Conservation (phyloP, 2,113 vertebrate species). For the Colossoma macropomum region DNA sequence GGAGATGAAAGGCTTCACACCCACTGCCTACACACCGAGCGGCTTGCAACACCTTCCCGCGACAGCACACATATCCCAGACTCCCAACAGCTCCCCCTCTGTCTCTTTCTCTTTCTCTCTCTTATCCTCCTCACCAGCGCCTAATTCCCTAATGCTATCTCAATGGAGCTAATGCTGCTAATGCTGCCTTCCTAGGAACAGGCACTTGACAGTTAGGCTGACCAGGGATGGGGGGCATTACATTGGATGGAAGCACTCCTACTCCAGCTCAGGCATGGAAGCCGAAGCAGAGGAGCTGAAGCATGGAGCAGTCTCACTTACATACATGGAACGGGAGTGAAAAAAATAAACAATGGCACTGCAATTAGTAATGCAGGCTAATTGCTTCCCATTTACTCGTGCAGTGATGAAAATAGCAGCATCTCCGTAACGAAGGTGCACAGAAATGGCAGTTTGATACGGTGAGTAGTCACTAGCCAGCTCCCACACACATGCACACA, state of each 20-base stretch:
- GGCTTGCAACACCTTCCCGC: conserved; percentile 77
- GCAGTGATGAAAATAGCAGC: conserved; percentile 80
- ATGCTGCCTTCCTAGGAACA: conserved; percentile 38
- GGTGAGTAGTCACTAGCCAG: conserved; percentile 60
- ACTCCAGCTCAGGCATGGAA: conserved; percentile 3
- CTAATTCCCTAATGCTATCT: conserved; percentile 40
- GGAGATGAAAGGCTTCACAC: conserved; percentile 82
- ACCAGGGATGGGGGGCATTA: conserved; percentile 3
- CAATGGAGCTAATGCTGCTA: conserved; percentile 40
- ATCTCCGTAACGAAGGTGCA: conserved; percentile 68
- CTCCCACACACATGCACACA: conserved; percentile 49
- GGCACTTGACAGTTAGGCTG: conserved; percentile 11
- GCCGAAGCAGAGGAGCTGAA: not conserved
- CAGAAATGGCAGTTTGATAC: conserved; percentile 72
- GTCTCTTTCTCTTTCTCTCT: conserved; percentile 3
- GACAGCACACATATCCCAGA: conserved; percentile 68
- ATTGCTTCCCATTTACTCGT: conserved; percentile 80
- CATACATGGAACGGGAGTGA: conserved; percentile 65
- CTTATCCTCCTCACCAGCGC: not conserved
- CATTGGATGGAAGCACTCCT: not conserved
- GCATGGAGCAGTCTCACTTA: not conserved
- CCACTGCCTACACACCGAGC: conserved; percentile 78
- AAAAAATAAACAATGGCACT: conserved; percentile 75
- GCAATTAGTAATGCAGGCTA: conserved; percentile 79
- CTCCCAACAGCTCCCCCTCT: conserved; percentile 23